A percentile compares a stretch with the other conserved stretches of the same genome.
phyloP scores from a whole-genome alignment of 2,888 invertebrate genomes.

The Metellina segmentata region DNA sequence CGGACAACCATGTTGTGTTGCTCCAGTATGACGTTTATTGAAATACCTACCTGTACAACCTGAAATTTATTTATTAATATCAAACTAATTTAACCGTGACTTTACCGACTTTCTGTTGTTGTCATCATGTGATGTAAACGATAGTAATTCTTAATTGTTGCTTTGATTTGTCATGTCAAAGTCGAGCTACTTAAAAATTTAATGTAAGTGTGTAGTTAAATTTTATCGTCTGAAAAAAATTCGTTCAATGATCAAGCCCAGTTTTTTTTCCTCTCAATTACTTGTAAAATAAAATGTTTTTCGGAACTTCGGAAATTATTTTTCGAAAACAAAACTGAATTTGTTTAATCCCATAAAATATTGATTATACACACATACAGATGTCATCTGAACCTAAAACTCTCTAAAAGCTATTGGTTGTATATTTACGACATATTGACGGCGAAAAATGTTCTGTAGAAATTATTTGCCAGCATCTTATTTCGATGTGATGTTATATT shows the following conservation, averaged over 20 bases:
- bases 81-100: background rate
- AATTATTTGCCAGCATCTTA: no score
- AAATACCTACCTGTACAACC: no score
- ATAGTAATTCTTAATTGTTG: background rate
- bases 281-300: background rate
- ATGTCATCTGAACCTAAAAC: background rate
- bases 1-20: no score
- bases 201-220: background rate
- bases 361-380: background rate
- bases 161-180: background rate
- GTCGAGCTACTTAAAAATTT: background rate
- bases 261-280: background rate
- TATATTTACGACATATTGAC: no score
- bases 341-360: background rate
- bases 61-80: no score
- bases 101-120: conserved; percentile 27
- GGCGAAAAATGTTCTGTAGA: no score
- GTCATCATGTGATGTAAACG: conserved; percentile 65
- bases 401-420: no score
- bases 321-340: background rate
- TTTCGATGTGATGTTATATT: no score
- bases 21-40: no score
- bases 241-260: background rate
- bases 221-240: background rate
- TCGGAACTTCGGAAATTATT: background rate